Evolutionary conservation across 2,888 invertebrate species (phyloP).

Genomic region (Diogma glabrata): DNA sequence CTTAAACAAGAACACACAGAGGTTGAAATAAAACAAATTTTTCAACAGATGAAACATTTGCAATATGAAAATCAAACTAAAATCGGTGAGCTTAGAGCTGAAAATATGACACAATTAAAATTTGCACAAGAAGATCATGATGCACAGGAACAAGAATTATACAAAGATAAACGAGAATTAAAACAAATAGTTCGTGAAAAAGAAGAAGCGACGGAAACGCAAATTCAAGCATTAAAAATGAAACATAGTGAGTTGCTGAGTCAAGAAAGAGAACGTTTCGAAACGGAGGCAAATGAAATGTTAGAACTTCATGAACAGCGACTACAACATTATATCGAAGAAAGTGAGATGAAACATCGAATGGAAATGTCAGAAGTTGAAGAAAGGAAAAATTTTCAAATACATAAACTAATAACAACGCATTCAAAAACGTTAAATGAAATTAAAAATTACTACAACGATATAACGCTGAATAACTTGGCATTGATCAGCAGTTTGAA

Average conservation of each 20-base stretch:
- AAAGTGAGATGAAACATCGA: constrained; percentile 59
- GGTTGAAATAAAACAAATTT: constrained; percentile 73
- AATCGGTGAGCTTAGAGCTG: constrained; percentile 72
- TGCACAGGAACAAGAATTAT: constrained; percentile 61
- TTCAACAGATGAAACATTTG: constrained; percentile 86
- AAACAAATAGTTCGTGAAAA: constrained; percentile 42
- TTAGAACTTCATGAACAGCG: constrained; percentile 45
- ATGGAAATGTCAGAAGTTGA: constrained; percentile 83
- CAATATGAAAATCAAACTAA: constrained; percentile 84
- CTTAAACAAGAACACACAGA: constrained; percentile 80
- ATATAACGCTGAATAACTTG: constrained; percentile 85
- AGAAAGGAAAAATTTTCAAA: constrained; percentile 81
- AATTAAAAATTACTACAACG: constrained; percentile 90
- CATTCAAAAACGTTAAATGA: constrained; percentile 80
- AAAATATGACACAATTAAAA: constrained; percentile 70
- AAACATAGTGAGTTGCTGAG: constrained; percentile 34
- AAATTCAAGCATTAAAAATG: constrained; percentile 32
- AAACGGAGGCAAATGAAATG: constrained; percentile 53
- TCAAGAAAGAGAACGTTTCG: constrained; percentile 49
- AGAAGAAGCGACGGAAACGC: constrained; percentile 34
- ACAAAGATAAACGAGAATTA: constrained; percentile 43
- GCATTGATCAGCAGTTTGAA: constrained; percentile 83
- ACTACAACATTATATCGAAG: constrained; percentile 55
- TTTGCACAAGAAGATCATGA: constrained; percentile 72
- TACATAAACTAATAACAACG: constrained; percentile 63